phyloP scores from a whole-genome alignment of 2,888 invertebrate genomes.

The Hydrotaea diabolus region DNA sequence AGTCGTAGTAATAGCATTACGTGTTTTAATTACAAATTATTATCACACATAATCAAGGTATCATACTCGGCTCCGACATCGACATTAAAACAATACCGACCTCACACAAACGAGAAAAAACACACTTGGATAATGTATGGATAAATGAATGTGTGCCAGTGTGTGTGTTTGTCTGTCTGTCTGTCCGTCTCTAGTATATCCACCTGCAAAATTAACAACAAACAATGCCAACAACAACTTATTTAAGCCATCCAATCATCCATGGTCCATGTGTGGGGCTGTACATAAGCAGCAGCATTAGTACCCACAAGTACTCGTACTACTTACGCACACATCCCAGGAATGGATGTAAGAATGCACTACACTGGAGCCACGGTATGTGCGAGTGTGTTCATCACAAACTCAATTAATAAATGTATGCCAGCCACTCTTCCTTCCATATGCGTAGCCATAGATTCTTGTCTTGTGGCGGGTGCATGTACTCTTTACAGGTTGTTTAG shows the following conservation, averaged over 20 bases:
- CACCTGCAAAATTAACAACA: background rate
- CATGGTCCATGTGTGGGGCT: background rate
- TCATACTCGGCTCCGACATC: conserved; percentile 11
- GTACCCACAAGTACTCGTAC: background rate
- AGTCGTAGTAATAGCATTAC: conserved; percentile 42
- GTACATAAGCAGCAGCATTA: background rate
- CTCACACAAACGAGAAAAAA: background rate
- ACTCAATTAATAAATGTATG: conserved; percentile 13
- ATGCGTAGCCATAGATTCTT: background rate
- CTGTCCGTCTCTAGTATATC: too few species aligned
- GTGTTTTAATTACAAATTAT: conserved; percentile 68
- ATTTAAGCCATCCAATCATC: conserved; percentile 21
- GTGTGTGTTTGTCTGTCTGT: too few species aligned
- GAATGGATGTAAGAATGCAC: background rate
- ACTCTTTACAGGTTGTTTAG: background rate
- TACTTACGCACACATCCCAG: background rate
- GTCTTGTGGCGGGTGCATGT: background rate
- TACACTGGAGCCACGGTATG: too few species aligned
- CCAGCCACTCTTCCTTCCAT: background rate
- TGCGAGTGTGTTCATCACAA: background rate
- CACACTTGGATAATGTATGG: conserved; percentile 18
- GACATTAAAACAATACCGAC: conserved; percentile 6
- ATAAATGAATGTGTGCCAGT: background rate
- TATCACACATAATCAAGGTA: conserved; percentile 49
- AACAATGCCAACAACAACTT: background rate